These are phyloP conservation scores for Junonia oenone DNA, from an alignment of 2,888 invertebrate species.

Conservation along the genomic window DNA sequence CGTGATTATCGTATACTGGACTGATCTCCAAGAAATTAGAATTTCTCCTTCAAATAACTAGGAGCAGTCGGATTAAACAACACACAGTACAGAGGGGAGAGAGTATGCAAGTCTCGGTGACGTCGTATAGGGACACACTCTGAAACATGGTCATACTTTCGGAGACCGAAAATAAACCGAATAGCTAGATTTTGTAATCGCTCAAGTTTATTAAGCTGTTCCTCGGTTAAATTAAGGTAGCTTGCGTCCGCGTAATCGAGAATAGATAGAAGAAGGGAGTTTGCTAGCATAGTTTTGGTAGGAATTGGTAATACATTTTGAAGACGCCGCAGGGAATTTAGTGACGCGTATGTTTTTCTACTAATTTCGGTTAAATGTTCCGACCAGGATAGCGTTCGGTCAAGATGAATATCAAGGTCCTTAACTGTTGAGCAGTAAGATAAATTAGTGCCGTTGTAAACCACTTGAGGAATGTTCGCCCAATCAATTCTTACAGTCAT, in stretches of 20 bases:
- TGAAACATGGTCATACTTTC: not conserved
- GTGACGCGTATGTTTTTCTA: not conserved
- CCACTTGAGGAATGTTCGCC: not conserved
- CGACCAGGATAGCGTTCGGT: not conserved
- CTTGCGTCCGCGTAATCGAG: constrained; percentile 1
- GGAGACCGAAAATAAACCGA: not conserved
- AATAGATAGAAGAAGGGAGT: constrained; percentile 4
- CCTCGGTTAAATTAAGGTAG: not conserved
- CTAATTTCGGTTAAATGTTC: not conserved
- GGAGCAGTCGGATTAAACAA: not conserved
- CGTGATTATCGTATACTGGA: not conserved
- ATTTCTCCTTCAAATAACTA: not conserved
- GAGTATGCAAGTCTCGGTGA: not conserved
- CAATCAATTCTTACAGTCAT: not conserved
- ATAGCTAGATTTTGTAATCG: not conserved
- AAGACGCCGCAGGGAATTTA: not conserved
- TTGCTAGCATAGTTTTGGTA: not conserved
- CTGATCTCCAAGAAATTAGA: not conserved
- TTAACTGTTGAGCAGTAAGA: not conserved
- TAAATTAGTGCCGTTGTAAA: not conserved
- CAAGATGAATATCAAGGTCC: not conserved
- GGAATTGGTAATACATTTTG: not conserved
- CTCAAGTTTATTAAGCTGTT: constrained; percentile 1
- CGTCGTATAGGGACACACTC: not conserved
- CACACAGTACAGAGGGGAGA: not conserved